Percentiles rank a stretch among this genome's conserved stretches.
These are phyloP conservation scores for Eupithecia exiguata DNA, from an alignment of 2,888 invertebrate species.

Conservation along the genomic window DNA sequence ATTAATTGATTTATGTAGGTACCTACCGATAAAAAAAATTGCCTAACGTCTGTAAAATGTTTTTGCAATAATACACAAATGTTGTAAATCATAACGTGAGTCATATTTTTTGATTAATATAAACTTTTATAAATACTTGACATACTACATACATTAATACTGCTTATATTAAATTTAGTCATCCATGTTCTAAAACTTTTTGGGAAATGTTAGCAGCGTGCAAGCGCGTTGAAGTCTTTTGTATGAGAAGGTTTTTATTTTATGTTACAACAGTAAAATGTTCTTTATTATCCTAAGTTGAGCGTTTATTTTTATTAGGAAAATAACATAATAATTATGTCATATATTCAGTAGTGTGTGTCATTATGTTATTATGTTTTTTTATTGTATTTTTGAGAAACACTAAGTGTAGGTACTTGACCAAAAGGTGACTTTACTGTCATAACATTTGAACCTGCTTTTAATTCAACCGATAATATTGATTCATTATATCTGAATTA, in stretches of 20 bases:
- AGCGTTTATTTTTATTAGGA: not conserved
- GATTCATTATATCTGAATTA: constrained; percentile 6
- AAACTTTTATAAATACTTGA: not conserved
- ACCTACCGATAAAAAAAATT: too few species aligned
- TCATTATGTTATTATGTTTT: not conserved
- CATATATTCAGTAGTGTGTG: not conserved
- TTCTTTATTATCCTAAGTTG: not conserved
- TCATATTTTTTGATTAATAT: not conserved
- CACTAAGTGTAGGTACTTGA: not conserved
- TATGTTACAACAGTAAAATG: not conserved
- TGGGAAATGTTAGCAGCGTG: not conserved
- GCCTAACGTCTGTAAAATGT: not conserved
- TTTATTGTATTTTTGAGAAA: not conserved
- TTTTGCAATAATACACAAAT: not conserved
- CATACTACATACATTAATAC: not conserved
- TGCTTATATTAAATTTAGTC: not conserved
- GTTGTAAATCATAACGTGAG: not conserved
- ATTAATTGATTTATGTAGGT: too few species aligned
- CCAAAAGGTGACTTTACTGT: not conserved
- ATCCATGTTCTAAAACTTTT: not conserved
- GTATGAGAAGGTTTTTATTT: not conserved
- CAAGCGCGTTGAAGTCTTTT: constrained; percentile 31
- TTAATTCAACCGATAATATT: constrained; percentile 1
- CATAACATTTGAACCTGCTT: constrained; percentile 8
- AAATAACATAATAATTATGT: not conserved